Percentiles rank a stretch among this genome's conserved stretches.
Conservation (phyloP, 2,888 invertebrate species). For the Lamellibrachia columna region DNA sequence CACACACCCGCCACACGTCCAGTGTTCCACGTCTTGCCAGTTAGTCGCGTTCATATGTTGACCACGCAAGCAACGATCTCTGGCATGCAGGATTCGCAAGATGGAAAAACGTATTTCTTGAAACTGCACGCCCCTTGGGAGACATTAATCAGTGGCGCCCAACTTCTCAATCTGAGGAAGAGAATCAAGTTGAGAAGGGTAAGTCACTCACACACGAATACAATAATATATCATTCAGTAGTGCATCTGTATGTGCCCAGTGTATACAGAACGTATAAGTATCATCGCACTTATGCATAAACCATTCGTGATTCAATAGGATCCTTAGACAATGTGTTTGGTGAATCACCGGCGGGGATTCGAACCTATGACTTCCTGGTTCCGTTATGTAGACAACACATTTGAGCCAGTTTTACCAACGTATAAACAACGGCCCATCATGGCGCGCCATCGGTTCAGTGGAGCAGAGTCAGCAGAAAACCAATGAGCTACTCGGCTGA, state of each 20-base stretch:
- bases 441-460: no score
- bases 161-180: slow-evolving; percentile 37
- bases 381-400: no score
- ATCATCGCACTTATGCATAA: no score
- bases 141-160: slow-evolving; percentile 32
- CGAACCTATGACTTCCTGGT: not conserved
- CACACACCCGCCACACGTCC: not conserved
- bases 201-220: not conserved
- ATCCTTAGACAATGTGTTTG: no score
- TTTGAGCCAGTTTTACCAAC: no score
- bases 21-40: not conserved
- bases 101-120: slow-evolving; percentile 82
- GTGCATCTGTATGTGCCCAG: no score
- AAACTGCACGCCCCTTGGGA: slow-evolving; percentile 85
- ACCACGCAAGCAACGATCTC: not conserved
- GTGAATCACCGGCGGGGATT: not conserved
- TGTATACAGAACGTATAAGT: no score
- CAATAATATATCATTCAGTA: not conserved
- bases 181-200: slow-evolving; percentile 37
- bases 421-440: no score
- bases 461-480: no score
- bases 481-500: no score
- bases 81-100: slow-evolving; percentile 68
- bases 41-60: not conserved
- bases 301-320: no score